Percentiles rank a stretch among this genome's conserved stretches.
Evolutionary conservation across 2,797 vertebrate species (phyloP).

Genomic region (Sternarchorhynchus goeldii): DNA sequence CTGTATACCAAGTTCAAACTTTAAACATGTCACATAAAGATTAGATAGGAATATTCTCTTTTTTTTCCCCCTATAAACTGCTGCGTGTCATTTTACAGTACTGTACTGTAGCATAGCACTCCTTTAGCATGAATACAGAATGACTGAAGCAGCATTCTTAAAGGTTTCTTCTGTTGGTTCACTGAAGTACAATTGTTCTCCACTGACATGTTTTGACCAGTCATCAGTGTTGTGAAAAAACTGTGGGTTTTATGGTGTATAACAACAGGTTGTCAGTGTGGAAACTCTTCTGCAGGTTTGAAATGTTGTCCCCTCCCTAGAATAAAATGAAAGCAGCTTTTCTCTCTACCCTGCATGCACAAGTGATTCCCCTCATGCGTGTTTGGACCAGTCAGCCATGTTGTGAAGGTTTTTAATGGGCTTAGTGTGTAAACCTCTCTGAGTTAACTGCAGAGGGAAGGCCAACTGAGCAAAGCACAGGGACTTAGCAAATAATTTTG

Average conservation of each 20-base stretch:
- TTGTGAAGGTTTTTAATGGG: conserved; percentile 30
- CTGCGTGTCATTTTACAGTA: conserved; percentile 15
- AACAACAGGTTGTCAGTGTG: conserved; percentile 12
- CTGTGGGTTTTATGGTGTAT: not conserved
- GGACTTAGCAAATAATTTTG: conserved; percentile 19
- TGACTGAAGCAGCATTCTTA: not conserved
- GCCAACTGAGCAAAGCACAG: not conserved
- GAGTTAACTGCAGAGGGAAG: conserved; percentile 9
- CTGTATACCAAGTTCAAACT: conserved; percentile 27
- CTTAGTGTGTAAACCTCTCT: conserved; percentile 9
- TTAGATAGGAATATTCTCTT: conserved; percentile 13
- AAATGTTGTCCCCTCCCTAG: conserved; percentile 5
- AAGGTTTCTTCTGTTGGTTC: no score
- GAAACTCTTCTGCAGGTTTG: conserved; percentile 23
- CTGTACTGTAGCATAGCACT: not conserved
- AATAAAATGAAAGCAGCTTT: conserved; percentile 36
- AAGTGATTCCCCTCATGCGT: conserved; percentile 1
- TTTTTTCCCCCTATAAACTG: conserved; percentile 19
- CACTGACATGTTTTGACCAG: not conserved
- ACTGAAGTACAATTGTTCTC: conserved; percentile 10
- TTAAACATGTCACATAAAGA: conserved; percentile 23
- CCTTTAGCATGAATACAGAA: not conserved
- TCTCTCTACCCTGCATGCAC: not conserved
- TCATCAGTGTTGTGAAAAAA: conserved; percentile 4
- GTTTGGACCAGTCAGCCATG: conserved; percentile 18